A percentile compares a stretch with the other conserved stretches of the same genome.
Conservation (phyloP, 2,113 vertebrate genomes). For the Thermophis baileyi region DNA sequence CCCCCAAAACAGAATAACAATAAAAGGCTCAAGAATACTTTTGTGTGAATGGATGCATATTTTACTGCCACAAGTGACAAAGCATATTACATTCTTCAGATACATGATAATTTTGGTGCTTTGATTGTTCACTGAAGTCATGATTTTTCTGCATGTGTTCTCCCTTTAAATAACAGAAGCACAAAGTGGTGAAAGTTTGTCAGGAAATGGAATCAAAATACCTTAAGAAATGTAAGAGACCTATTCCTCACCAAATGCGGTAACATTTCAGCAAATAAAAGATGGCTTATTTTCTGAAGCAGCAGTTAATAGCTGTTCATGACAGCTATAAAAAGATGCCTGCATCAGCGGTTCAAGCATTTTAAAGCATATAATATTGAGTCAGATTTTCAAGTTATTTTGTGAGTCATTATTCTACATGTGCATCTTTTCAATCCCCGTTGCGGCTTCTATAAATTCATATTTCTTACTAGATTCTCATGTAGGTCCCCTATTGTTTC, state of each 20-base stretch:
- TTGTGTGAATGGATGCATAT: background rate
- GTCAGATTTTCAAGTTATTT: conserved; percentile 34
- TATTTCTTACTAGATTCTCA: conserved; percentile 18
- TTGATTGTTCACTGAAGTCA: conserved; percentile 57
- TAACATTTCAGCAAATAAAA: conserved; percentile 48
- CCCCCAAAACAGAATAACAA: background rate
- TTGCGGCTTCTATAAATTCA: background rate
- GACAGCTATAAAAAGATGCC: conserved; percentile 35
- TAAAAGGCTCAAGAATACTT: conserved; percentile 48
- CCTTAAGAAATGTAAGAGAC: conserved; percentile 32
- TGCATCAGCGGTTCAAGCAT: conserved; percentile 32
- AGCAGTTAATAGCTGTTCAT: conserved; percentile 35
- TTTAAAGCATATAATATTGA: conserved; percentile 37
- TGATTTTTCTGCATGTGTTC: conserved; percentile 35
- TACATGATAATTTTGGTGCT: conserved; percentile 48
- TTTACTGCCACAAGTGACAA: conserved; percentile 43
- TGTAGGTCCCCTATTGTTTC: background rate
- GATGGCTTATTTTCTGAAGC: conserved; percentile 32
- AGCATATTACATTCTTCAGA: conserved; percentile 49
- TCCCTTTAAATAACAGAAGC: conserved; percentile 39
- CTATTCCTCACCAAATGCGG: conserved; percentile 36
- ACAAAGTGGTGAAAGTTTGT: conserved; percentile 49
- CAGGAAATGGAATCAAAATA: conserved; percentile 35
- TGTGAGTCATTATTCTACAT: background rate
- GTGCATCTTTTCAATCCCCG: background rate